phyloP scores from a whole-genome alignment of 2,797 vertebrate species.

The Tadarida brasiliensis region DNA sequence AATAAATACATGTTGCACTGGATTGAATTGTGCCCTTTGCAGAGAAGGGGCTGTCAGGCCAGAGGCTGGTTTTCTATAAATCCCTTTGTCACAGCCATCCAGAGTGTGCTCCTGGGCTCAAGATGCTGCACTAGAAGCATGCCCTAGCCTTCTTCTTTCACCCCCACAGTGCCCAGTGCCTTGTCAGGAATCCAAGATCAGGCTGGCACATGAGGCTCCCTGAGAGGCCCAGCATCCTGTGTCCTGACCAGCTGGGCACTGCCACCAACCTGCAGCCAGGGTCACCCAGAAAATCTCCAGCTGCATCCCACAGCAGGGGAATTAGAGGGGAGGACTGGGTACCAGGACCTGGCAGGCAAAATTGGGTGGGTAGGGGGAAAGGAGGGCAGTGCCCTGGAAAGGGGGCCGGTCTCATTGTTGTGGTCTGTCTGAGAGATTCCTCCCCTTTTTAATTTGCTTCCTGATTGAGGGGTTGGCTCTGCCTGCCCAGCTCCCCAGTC shows the following conservation, averaged over 20 bases:
- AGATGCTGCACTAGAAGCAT: not conserved
- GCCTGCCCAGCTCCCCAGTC: slow-evolving; percentile 82
- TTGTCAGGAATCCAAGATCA: not conserved
- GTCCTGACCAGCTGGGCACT: not conserved
- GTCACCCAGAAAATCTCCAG: not conserved
- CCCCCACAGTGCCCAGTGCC: not conserved
- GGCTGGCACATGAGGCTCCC: not conserved
- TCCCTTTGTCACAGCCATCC: not conserved
- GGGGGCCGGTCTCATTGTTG: slow-evolving; percentile 82
- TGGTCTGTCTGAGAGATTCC: slow-evolving; percentile 85
- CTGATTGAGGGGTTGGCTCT: slow-evolving; percentile 85
- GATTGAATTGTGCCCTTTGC: not conserved
- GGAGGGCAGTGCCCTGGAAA: slow-evolving; percentile 76
- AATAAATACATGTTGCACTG: not conserved
- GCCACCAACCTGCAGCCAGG: slow-evolving; percentile 7
- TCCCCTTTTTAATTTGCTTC: slow-evolving; percentile 86
- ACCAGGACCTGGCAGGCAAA: slow-evolving; percentile 69
- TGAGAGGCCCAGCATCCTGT: not conserved
- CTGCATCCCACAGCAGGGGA: not conserved
- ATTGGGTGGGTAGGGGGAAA: slow-evolving; percentile 23
- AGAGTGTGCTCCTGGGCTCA: not conserved
- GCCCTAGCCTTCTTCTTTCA: not conserved
- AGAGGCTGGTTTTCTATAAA: not conserved
- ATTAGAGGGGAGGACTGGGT: slow-evolving; percentile 40
- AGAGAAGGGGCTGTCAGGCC: not conserved